phyloP scores from a whole-genome alignment of 2,113 vertebrate species.

The Athene cunicularia region DNA sequence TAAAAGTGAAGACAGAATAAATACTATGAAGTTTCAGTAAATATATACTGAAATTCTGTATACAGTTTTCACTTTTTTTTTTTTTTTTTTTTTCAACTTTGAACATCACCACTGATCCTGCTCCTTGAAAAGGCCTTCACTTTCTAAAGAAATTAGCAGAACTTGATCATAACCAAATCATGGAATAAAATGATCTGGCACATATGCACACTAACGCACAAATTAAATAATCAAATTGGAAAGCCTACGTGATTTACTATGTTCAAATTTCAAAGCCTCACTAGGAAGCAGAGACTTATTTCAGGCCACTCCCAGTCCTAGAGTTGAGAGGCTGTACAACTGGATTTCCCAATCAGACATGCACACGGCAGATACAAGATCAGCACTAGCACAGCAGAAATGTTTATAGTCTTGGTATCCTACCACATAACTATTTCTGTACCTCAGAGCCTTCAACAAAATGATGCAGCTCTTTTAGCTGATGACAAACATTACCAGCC shows the following conservation, averaged over 20 bases:
- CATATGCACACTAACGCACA: rapidly evolving
- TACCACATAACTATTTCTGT: not conserved
- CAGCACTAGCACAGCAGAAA: not conserved
- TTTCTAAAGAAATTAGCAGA: not conserved
- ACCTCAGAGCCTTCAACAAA: not conserved
- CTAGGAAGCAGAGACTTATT: not conserved
- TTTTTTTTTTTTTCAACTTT: not conserved
- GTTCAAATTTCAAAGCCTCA: not conserved
- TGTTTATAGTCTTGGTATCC: not conserved
- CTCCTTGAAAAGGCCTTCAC: not conserved
- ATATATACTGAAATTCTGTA: not conserved
- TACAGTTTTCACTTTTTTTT: not conserved
- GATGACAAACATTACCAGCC: too few species aligned
- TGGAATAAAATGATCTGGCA: not conserved
- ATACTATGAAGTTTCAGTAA: not conserved
- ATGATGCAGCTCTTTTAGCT: not conserved
- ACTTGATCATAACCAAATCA: not conserved
- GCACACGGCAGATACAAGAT: too few species aligned
- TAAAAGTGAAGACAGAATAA: not conserved
- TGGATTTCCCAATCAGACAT: not conserved
- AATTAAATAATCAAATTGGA: not conserved
- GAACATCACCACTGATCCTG: not conserved
- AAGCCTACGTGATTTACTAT: not conserved
- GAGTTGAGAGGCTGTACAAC: too few species aligned
- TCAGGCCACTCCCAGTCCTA: not conserved